A percentile compares a stretch with the other conserved stretches of the same genome.
phyloP scores from a whole-genome alignment of 23 tunicate genomes.

The Ciona savignyi region DNA sequence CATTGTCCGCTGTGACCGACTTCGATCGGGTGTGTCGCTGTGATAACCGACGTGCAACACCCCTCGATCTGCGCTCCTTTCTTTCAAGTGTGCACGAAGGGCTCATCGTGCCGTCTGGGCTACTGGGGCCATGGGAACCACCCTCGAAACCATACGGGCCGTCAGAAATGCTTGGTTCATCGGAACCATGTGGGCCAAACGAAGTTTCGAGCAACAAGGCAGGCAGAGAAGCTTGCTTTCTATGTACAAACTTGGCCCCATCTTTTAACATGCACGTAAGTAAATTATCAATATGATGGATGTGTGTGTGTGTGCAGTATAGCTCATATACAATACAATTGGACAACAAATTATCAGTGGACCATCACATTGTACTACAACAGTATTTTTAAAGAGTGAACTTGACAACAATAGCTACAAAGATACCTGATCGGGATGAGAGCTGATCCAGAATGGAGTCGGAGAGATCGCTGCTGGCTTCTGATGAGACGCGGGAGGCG shows the following conservation, averaged over 20 bases:
- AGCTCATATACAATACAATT: too few relatives aligned
- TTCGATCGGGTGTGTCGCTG: slow-evolving; percentile 23
- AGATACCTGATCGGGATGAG: neutral
- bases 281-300: too few relatives aligned
- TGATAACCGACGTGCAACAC: slow-evolving; percentile 16
- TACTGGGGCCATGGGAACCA: too few relatives aligned
- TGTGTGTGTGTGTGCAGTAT: too few relatives aligned
- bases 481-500: slow-evolving; percentile 60
- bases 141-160: too few relatives aligned
- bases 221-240: slow-evolving; percentile 57
- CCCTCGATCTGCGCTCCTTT: neutral
- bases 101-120: neutral
- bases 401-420: too few relatives aligned
- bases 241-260: slow-evolving; percentile 12
- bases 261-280: too few relatives aligned
- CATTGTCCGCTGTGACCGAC: slow-evolving; percentile 24
- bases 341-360: too few relatives aligned
- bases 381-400: too few relatives aligned
- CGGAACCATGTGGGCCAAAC: slow-evolving; percentile 47
- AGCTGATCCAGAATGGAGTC: slow-evolving; percentile 47
- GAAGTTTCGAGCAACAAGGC: slow-evolving; percentile 49
- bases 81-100: slow-evolving; percentile 9
- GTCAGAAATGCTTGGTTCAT: slow-evolving; percentile 32
- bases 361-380: too few relatives aligned
- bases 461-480: slow-evolving; percentile 84